phyloP scores from a whole-genome alignment of 2,113 vertebrate species.

The Neofelis nebulosa region DNA sequence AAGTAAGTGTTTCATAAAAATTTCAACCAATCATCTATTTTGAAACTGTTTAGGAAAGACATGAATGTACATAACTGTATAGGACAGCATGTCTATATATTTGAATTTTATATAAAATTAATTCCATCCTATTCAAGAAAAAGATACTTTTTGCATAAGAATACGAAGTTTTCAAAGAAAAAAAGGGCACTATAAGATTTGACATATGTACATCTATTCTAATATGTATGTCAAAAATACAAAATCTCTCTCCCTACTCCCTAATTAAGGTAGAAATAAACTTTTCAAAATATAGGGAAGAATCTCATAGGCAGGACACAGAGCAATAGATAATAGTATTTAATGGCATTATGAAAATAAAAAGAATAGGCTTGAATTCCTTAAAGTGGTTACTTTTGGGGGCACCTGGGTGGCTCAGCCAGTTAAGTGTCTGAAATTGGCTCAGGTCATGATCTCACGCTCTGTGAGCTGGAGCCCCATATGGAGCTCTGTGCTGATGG shows the following conservation, averaged over 20 bases:
- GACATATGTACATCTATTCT: not conserved
- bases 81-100: not conserved
- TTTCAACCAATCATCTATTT: not conserved
- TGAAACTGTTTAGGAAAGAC: not conserved
- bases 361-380: not conserved
- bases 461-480: not conserved
- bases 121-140: not conserved
- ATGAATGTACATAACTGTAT: not conserved
- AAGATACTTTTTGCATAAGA: not conserved
- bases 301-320: not conserved
- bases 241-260: not conserved
- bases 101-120: not conserved
- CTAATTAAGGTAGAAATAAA: not conserved
- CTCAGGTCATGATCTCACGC: not conserved
- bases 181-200: not conserved
- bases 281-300: not conserved
- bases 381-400: not conserved
- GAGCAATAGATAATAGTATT: not conserved
- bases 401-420: not conserved
- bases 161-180: not conserved
- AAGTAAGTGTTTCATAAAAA: not conserved
- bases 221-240: not conserved
- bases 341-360: not conserved
- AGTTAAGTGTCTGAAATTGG: not conserved
- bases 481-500: not conserved